Evolutionary conservation across 2,797 vertebrate species (phyloP), one percentile per base, ranked within the genome.

Genomic region (Phoeniculus purpureus): DNA sequence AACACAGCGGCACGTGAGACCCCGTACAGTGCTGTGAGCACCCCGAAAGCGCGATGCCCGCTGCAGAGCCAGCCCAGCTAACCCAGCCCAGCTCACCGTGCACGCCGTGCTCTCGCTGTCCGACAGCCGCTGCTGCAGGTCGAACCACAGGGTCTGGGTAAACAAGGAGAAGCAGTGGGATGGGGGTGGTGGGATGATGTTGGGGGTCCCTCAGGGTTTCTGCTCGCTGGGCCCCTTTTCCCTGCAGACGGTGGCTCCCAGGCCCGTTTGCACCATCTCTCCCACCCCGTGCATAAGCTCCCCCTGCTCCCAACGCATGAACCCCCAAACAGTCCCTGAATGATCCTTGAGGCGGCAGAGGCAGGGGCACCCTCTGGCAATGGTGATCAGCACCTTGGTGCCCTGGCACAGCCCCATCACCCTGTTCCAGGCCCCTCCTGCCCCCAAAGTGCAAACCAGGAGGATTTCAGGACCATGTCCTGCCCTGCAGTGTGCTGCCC

Each of bases 121-220:
- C 1, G 98, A 99, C 96, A 99, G 98, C 95, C 98, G 98, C 98
- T 99, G 99, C 96, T 99, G 99, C 97, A 99, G 98, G 97, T 99
- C 99, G 94, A 99, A 98, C 98, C 98, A 99, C 87, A 99, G 98
- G 7, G 98, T 98, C 99, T 99, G 82, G 37, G 87, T 70, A 48
- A 60, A 27, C 29, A 3, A 9, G 11, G 11, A 12, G 9, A 20
- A 77, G 31, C 19, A 50, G 31, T 2, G 2, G 9, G 16, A 15
- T 4, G 10, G 15, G 11, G 21, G 19, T 21, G 8, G 11, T 13
- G 10, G 15, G 12, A 21, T 55, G 59, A 50, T 62, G 52, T 27
- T 70, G 26, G 0, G 37, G 37, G 27, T 32, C 55, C n/a, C 10
- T 11, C 27, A 55, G 37, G 25, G 27, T 1, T 13, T 26, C 34